Percentiles rank a stretch among this genome's conserved stretches.
Evolutionary conservation across 35 echinoderm and acorn worm genomes (phyloP).

Genomic region (Apostichopus californicus): DNA sequence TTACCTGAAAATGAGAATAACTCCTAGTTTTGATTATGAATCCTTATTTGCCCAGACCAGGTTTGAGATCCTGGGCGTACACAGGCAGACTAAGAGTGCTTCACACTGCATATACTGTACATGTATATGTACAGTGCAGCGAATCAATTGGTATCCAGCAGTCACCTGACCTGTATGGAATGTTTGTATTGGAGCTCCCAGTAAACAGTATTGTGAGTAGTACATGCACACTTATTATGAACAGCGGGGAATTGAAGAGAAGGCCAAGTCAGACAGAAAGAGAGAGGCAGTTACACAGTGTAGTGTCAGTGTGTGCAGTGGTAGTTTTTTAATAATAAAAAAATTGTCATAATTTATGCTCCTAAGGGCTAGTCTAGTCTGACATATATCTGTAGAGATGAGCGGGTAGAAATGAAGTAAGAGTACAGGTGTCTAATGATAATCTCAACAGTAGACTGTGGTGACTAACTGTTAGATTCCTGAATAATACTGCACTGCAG

Average conservation of each 20-base stretch:
- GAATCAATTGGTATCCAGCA: not conserved
- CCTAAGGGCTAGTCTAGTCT: not conserved
- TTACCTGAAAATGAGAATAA: constrained; percentile 17
- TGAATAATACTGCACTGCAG: too few relatives aligned
- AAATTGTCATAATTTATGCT: constrained; percentile 37
- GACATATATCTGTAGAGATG: not conserved
- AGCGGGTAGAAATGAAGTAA: not conserved
- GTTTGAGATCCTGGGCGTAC: constrained; percentile 19
- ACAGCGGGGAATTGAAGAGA: too few relatives aligned
- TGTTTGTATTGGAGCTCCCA: not conserved
- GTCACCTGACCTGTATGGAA: constrained; percentile 38
- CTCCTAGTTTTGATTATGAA: not conserved
- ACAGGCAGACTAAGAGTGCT: not conserved
- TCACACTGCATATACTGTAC: not conserved
- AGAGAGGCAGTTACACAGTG: too few relatives aligned
- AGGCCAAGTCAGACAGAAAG: too few relatives aligned
- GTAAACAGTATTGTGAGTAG: not conserved
- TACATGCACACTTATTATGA: too few relatives aligned
- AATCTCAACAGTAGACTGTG: too few relatives aligned
- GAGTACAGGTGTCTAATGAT: too few relatives aligned
- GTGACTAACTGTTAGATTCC: too few relatives aligned
- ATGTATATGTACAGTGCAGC: not conserved
- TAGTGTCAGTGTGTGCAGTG: not conserved
- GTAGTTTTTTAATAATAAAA: not conserved
- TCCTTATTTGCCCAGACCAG: not conserved